Evolutionary conservation across 2,888 invertebrate genomes (phyloP).

Genomic region (Pollenia angustigena): DNA sequence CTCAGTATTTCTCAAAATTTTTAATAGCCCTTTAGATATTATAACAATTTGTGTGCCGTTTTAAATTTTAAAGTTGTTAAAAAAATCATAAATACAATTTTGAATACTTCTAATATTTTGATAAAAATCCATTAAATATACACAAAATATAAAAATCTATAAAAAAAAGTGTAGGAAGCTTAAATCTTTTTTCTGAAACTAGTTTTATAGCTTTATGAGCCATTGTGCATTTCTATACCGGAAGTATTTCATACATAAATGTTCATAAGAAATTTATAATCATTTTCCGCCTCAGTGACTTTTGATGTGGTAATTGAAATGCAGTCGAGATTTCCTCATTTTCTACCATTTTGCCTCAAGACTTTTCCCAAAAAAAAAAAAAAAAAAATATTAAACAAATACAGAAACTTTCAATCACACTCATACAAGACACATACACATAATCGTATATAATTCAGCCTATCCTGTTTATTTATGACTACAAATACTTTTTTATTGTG

Average conservation of each 20-base stretch:
- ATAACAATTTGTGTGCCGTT: no score
- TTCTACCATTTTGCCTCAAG: conserved; percentile 57
- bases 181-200: no score
- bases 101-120: no score
- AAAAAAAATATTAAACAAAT: conserved; percentile 25
- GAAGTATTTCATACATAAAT: conserved; percentile 68
- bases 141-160: no score
- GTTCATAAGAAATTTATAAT: conserved; percentile 83
- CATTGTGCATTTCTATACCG: conserved; percentile 46
- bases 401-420: background rate
- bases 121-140: no score
- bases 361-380: conserved; percentile 43
- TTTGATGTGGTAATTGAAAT: conserved; percentile 83
- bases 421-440: background rate
- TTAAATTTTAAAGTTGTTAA: no score
- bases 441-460: background rate
- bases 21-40: no score
- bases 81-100: no score
- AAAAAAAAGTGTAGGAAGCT: no score
- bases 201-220: background rate
- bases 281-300: conserved; percentile 82
- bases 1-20: no score
- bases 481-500: background rate
- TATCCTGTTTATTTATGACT: conserved; percentile 37
- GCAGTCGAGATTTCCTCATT: conserved; percentile 79